phyloP scores from a whole-genome alignment of 2,113 vertebrate genomes.

The Holacanthus passer region DNA sequence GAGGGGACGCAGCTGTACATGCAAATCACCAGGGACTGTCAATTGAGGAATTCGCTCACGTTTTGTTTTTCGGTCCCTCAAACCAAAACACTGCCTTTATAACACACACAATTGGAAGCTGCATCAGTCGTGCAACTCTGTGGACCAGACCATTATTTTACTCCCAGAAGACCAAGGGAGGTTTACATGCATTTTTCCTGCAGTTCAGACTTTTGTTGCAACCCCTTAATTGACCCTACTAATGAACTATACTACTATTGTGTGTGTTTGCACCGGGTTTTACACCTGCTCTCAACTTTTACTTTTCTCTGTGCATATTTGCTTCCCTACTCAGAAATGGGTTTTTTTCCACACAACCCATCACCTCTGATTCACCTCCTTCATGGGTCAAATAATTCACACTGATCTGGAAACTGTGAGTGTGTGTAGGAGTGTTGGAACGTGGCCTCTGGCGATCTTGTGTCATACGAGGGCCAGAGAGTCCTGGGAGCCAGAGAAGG shows the following conservation, averaged over 20 bases:
- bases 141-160: background rate
- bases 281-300: background rate
- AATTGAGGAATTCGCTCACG: slow-evolving; percentile 53
- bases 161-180: background rate
- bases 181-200: background rate
- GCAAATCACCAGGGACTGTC: slow-evolving; percentile 36
- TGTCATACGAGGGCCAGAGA: slow-evolving; percentile 1
- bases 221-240: background rate
- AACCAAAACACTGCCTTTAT: slow-evolving; percentile 33
- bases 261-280: background rate
- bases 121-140: background rate
- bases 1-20: slow-evolving; percentile 22
- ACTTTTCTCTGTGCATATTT: background rate
- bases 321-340: background rate
- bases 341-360: background rate
- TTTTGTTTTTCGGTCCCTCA: slow-evolving; percentile 33
- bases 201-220: background rate
- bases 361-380: background rate
- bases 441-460: slow-evolving; percentile 1
- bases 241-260: background rate
- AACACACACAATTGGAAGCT: slow-evolving; percentile 13
- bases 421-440: slow-evolving; percentile 6
- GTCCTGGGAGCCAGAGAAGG: slow-evolving; percentile 23
- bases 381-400: slow-evolving; percentile 16
- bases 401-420: slow-evolving; percentile 23